Conservation (phyloP, 2,113 vertebrate genomes). For the Pterocles gutturalis region DNA sequence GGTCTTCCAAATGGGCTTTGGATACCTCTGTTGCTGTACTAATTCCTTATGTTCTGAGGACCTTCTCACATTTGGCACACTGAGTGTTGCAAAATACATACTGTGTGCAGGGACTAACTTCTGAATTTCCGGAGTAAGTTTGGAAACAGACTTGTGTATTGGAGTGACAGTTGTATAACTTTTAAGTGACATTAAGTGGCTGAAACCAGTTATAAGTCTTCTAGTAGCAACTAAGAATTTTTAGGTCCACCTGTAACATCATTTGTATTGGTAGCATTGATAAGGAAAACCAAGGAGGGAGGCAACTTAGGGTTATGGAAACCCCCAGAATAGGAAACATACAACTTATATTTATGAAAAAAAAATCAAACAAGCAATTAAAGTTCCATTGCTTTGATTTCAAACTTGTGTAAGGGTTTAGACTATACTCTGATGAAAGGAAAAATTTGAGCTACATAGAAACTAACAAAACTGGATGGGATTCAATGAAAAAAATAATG, state of each 20-base stretch:
- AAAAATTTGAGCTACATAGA: not conserved
- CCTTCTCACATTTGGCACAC: not conserved
- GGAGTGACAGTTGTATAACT: not conserved
- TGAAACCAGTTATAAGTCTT: not conserved
- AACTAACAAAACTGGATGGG: not conserved
- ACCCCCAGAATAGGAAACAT: not conserved
- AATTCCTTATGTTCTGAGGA: not conserved
- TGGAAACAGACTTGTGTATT: not conserved
- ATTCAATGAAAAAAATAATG: not conserved
- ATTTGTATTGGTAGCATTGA: not conserved
- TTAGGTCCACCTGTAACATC: not conserved
- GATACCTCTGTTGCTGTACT: not conserved
- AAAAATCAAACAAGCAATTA: not conserved
- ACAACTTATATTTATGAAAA: not conserved
- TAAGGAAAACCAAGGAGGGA: not conserved
- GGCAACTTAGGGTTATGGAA: not conserved
- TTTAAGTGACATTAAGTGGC: not conserved
- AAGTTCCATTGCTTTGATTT: not conserved
- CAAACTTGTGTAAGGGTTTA: not conserved
- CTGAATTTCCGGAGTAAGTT: not conserved
- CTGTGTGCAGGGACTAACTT: not conserved
- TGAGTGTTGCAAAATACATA: not conserved
- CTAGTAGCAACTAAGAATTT: not conserved
- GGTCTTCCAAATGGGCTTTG: not conserved
- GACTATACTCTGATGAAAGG: not conserved